A percentile compares a stretch with the other conserved stretches of the same genome.
Evolutionary conservation across 2,888 invertebrate genomes (phyloP).

Genomic region (Drepana falcataria): DNA sequence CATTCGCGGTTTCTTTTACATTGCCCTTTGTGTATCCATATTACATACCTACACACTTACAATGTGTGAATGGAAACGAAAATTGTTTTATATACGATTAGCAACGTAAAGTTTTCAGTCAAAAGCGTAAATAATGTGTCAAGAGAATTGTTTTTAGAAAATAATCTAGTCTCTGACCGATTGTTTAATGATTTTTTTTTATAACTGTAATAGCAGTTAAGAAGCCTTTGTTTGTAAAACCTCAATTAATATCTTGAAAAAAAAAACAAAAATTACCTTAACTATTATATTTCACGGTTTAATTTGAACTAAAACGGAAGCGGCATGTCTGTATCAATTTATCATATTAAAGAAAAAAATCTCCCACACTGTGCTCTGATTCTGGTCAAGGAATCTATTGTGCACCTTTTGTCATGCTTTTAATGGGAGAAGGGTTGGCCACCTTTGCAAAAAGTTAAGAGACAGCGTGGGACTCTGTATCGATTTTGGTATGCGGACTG

Average conservation of each 20-base stretch:
- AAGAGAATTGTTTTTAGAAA: no score
- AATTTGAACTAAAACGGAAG: conserved; percentile 20
- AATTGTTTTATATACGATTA: no score
- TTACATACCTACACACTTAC: no score
- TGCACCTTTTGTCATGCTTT: conserved; percentile 48
- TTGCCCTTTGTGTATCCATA: background rate
- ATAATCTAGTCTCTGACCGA: no score
- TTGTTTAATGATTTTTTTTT: no score
- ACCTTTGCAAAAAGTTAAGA: conserved; percentile 54
- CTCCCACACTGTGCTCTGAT: conserved; percentile 57
- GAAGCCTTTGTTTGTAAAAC: no score
- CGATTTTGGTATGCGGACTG: background rate
- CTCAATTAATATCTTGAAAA: no score
- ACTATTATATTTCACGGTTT: background rate
- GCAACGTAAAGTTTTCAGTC: no score
- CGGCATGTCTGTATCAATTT: conserved; percentile 28
- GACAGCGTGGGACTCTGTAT: conserved; percentile 70
- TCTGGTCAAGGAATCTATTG: conserved; percentile 73
- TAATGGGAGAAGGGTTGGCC: conserved; percentile 65
- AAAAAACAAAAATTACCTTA: no score
- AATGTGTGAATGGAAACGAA: no score
- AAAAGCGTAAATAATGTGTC: no score
- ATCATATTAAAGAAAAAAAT: conserved; percentile 36
- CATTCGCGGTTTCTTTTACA: conserved; percentile 16
- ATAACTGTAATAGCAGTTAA: no score